These are phyloP conservation scores for Microcebus ravelobensis DNA, from an alignment of 2,113 vertebrate genomes.

Conservation along the genomic window DNA sequence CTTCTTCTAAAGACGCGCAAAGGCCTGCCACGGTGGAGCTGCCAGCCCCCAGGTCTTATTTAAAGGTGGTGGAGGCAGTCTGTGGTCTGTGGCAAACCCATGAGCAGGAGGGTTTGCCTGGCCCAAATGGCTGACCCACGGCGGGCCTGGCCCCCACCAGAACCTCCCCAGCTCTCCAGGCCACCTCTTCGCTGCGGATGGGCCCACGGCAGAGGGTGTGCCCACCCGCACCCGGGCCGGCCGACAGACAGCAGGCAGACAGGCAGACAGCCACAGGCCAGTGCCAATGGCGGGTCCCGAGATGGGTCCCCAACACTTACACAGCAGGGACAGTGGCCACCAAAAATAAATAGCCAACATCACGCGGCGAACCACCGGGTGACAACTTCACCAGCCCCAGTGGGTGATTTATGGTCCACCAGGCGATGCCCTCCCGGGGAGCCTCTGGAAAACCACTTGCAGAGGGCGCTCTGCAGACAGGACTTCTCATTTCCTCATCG, in stretches of 20 bases:
- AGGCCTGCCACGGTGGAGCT: not conserved
- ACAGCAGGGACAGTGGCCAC: not conserved
- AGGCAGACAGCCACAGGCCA: not conserved
- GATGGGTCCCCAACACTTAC: not conserved
- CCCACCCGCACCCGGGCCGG: not conserved
- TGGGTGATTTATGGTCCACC: slow-evolving; percentile 75
- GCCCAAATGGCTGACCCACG: not conserved
- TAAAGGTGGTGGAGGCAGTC: not conserved
- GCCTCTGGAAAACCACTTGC: slow-evolving; percentile 85
- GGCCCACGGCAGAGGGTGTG: accelerated
- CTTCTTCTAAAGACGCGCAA: not conserved
- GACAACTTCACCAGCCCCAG: slow-evolving; percentile 50
- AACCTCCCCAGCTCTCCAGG: not conserved
- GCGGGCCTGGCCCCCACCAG: too few relatives aligned
- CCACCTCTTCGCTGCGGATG: not conserved
- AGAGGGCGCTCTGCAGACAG: slow-evolving; percentile 60
- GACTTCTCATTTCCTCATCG: slow-evolving; percentile 86
- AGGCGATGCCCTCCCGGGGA: slow-evolving; percentile 55
- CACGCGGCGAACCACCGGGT: slow-evolving; percentile 1
- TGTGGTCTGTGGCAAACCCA: not conserved
- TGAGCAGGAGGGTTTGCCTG: not conserved
- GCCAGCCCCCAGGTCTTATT: not conserved
- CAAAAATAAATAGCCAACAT: not conserved
- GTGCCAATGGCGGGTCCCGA: not conserved
- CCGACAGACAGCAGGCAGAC: not conserved